phyloP scores from a whole-genome alignment of 2,797 vertebrate species.

The Brachyalestes nurse region DNA sequence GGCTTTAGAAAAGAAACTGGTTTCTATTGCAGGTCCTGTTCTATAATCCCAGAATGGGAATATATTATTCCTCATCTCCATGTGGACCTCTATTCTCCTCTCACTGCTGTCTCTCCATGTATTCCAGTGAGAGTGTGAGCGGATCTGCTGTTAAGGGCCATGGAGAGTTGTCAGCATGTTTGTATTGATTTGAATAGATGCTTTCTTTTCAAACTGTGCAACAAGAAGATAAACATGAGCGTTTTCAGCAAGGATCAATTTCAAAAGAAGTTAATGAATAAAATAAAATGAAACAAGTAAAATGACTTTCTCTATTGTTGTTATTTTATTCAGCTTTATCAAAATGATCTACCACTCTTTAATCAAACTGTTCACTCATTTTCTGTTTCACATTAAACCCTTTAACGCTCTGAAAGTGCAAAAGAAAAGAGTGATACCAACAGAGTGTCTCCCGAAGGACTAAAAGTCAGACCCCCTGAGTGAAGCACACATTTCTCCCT shows the following conservation, averaged over 20 bases:
- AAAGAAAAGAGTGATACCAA: constrained; percentile 8
- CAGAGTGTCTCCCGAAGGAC: constrained; percentile 14
- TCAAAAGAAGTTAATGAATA: not conserved
- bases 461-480: constrained; percentile 34
- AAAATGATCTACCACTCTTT: no score
- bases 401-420: not conserved
- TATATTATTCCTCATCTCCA: constrained; percentile 6
- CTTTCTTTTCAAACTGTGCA: constrained; percentile 53
- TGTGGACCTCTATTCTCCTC: constrained; percentile 33
- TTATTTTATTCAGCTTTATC: no score
- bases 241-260: not conserved
- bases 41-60: not conserved
- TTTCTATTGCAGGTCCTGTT: not conserved
- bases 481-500: constrained; percentile 13
- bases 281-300: not conserved
- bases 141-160: constrained; percentile 51
- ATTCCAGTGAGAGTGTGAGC: constrained; percentile 28
- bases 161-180: constrained; percentile 66
- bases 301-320: no score
- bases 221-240: constrained; percentile 17
- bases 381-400: no score
- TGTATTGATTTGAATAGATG: constrained; percentile 69
- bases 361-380: no score
- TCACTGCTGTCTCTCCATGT: constrained; percentile 46
- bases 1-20: not conserved